Evolutionary conservation across 2,113 vertebrate genomes (phyloP).

Genomic region (Myrmecophaga tridactyla): DNA sequence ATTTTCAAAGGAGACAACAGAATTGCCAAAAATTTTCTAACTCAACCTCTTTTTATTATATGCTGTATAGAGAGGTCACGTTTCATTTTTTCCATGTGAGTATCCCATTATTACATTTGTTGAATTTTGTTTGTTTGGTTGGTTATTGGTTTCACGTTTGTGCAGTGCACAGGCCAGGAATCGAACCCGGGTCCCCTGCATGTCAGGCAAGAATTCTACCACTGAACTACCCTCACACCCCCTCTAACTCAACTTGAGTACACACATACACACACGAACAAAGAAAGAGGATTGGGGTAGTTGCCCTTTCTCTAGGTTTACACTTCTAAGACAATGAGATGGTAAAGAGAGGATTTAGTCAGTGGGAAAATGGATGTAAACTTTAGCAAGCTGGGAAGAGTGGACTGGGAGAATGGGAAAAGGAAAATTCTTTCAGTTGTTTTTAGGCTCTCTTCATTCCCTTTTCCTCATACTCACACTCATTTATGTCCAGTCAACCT

Average conservation of each 20-base stretch:
- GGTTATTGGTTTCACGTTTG: no score
- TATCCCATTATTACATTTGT: no score
- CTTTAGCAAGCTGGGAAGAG: rapidly evolving
- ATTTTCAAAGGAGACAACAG: not conserved
- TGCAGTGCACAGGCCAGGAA: no score
- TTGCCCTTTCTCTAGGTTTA: not conserved
- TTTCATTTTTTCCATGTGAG: no score
- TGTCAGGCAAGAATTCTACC: no score
- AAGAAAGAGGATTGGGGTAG: not conserved
- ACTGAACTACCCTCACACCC: no score
- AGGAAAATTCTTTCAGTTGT: rapidly evolving
- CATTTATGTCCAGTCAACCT: not conserved
- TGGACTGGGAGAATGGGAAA: rapidly evolving
- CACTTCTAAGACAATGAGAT: not conserved
- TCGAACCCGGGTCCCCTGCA: no score
- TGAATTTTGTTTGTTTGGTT: no score
- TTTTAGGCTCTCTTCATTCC: not conserved
- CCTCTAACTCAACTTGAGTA: no score
- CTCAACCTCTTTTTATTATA: no score
- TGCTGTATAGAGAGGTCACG: no score
- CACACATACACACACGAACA: not conserved
- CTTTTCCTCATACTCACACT: not conserved
- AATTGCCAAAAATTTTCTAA: not conserved
- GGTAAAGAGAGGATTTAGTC: not conserved
- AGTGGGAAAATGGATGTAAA: rapidly evolving